A percentile compares a stretch with the other conserved stretches of the same genome.
Evolutionary conservation across 64 coral and sea anemone genomes (phyloP).

Genomic region (Orbicella faveolata): DNA sequence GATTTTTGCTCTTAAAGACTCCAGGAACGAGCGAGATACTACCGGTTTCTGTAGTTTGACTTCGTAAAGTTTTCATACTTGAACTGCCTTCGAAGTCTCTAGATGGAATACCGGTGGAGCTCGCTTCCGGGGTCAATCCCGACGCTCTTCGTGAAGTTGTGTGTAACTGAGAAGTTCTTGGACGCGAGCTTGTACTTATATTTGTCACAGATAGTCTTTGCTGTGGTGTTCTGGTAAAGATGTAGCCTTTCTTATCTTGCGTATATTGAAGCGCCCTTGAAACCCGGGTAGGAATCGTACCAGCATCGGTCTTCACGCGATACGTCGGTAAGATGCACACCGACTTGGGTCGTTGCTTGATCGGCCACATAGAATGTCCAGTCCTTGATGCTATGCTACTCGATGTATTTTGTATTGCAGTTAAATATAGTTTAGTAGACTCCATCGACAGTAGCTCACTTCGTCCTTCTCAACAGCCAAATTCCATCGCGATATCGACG

Average conservation of each 20-base stretch:
- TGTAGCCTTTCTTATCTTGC: conserved; percentile 43
- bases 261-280: conserved; percentile 45
- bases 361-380: background rate
- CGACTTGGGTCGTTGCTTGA: background rate
- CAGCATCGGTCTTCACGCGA: background rate
- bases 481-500: background rate
- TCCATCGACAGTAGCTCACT: no score
- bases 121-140: background rate
- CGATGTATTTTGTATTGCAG: background rate
- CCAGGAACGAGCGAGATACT: conserved; percentile 63
- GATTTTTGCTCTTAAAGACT: conserved; percentile 51
- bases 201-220: background rate
- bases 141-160: background rate
- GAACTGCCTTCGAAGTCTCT: background rate
- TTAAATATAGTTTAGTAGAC: background rate
- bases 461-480: background rate
- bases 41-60: conserved; percentile 27
- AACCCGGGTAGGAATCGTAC: conserved; percentile 13
- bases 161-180: background rate
- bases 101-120: background rate
- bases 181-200: background rate
- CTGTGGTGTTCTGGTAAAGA: conserved; percentile 22
- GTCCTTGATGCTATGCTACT: background rate
- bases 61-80: conserved; percentile 1
- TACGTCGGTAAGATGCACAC: conserved; percentile 14